Evolutionary conservation across 2,888 invertebrate genomes (phyloP).

Genomic region (Cheilosia impressa): DNA sequence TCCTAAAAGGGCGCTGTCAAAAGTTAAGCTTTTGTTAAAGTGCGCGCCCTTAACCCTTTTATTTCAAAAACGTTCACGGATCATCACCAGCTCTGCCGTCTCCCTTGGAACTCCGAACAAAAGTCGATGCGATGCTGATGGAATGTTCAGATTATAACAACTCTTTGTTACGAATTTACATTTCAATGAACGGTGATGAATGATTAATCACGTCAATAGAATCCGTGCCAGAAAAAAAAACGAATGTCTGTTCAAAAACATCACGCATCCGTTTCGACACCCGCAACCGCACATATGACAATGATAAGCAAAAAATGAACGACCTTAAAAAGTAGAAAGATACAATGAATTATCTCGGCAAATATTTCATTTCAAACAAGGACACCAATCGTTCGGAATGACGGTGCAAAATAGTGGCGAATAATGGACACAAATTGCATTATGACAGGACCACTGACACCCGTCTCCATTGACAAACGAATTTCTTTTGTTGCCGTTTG

Average conservation of each 20-base stretch:
- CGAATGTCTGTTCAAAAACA: neutral
- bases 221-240: conserved; percentile 20
- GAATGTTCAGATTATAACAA: conserved; percentile 25
- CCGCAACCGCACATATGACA: conserved; percentile 28
- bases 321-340: conserved; percentile 29
- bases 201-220: conserved; percentile 36
- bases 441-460: conserved; percentile 70
- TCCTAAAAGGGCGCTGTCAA: conserved; percentile 16
- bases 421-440: conserved; percentile 74
- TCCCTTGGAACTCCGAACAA: neutral
- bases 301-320: conserved; percentile 34
- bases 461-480: conserved; percentile 20
- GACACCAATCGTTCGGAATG: conserved; percentile 36
- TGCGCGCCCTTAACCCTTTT: conserved; percentile 56
- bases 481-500: conserved; percentile 31
- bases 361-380: conserved; percentile 15
- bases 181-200: conserved; percentile 65
- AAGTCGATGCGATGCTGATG: conserved; percentile 8
- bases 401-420: conserved; percentile 42
- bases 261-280: conserved; percentile 39
- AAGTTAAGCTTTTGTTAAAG: conserved; percentile 62
- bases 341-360: conserved; percentile 35
- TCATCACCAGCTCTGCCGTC: conserved; percentile 24
- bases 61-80: conserved; percentile 30
- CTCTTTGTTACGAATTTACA: conserved; percentile 11